Conservation (phyloP, 2,888 invertebrate species). For the Orgyia antiqua region DNA sequence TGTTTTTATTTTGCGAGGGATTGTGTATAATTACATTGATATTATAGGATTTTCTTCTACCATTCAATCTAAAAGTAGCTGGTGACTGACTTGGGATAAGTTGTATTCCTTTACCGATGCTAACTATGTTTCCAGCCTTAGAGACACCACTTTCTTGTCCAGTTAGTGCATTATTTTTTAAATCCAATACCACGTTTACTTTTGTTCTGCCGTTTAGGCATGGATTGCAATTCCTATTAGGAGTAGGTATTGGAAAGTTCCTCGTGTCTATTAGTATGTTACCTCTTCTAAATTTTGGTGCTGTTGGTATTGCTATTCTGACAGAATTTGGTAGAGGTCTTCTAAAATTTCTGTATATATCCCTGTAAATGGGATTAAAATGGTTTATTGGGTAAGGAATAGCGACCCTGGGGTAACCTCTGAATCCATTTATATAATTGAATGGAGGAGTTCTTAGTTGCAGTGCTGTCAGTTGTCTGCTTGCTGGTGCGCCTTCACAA, state of each 20-base stretch:
- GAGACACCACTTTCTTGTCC: no score
- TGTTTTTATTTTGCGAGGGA: no score
- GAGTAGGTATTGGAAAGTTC: constrained; percentile 1
- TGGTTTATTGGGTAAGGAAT: background rate
- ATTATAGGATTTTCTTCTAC: no score
- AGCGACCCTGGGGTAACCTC: constrained; percentile 2
- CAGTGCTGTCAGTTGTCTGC: constrained; percentile 5
- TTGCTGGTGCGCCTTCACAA: constrained; percentile 9
- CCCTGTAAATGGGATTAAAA: background rate
- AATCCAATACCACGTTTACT: constrained; percentile 9
- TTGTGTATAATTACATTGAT: no score
- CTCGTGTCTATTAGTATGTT: constrained; percentile 33
- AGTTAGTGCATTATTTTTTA: constrained; percentile 3
- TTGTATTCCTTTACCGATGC: no score
- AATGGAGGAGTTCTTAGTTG: constrained; percentile 10
- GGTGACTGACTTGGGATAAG: no score
- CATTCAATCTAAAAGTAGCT: no score
- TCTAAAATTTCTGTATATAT: background rate
- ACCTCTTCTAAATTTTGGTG: constrained; percentile 14
- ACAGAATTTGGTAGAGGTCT: constrained; percentile 9
- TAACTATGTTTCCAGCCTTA: no score
- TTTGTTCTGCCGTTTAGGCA: constrained; percentile 1
- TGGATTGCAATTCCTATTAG: background rate
- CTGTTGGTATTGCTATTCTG: constrained; percentile 21
- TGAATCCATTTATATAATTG: constrained; percentile 2